These are phyloP conservation scores for Drosophila putrida DNA, from an alignment of 2,888 invertebrate species.

Conservation along the genomic window DNA sequence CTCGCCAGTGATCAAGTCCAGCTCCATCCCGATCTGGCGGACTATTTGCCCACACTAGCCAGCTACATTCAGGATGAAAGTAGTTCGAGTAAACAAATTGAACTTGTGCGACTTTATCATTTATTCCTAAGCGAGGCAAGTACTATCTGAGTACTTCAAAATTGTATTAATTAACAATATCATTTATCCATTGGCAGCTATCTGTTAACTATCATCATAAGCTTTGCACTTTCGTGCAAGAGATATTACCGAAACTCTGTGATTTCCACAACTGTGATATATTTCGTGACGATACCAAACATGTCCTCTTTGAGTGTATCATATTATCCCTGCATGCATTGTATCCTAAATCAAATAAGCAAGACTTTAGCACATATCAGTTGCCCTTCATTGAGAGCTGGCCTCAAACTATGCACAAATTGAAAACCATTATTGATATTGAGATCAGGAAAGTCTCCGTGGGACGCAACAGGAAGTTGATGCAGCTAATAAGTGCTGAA, in stretches of 20 bases:
- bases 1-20: conserved; percentile 75
- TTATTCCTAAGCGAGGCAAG: conserved; percentile 74
- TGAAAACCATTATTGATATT: conserved; percentile 75
- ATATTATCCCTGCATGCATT: conserved; percentile 67
- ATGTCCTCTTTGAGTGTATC: conserved; percentile 72
- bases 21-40: conserved; percentile 76
- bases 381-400: conserved; percentile 65
- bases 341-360: conserved; percentile 75
- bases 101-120: conserved; percentile 77
- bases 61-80: conserved; percentile 53
- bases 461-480: conserved; percentile 58
- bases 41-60: conserved; percentile 74
- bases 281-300: conserved; percentile 76
- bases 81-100: conserved; percentile 65
- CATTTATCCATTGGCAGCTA: conserved; percentile 55
- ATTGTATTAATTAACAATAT: not conserved
- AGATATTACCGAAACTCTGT: conserved; percentile 76
- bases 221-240: conserved; percentile 72
- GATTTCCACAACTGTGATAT: conserved; percentile 73
- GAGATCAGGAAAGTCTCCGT: conserved; percentile 76
- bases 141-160: too few relatives aligned
- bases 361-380: conserved; percentile 70
- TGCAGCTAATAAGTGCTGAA: conserved; percentile 59
- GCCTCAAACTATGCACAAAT: conserved; percentile 72
- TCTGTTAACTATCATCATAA: conserved; percentile 79